These are phyloP conservation scores for Aplidium turbinatum DNA, from an alignment of 23 tunicate species.

Conservation along the genomic window DNA sequence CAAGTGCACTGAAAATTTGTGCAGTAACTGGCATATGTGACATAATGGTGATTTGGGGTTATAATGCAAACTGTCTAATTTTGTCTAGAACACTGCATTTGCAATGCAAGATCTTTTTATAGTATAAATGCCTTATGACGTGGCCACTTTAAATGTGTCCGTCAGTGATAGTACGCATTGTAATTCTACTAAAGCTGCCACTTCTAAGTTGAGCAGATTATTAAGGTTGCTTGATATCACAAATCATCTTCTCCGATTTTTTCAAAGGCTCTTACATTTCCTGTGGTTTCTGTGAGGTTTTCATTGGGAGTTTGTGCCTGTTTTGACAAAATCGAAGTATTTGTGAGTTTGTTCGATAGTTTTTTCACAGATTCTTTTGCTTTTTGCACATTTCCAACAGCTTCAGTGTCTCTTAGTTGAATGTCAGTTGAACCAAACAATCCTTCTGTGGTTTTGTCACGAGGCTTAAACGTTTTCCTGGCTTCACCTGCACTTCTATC, in stretches of 20 bases:
- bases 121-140: too few species aligned
- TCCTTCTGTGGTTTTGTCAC: conserved; percentile 62
- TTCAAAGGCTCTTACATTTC: conserved; percentile 28
- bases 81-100: too few species aligned
- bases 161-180: too few species aligned
- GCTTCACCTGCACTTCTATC: conserved; percentile 15
- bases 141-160: too few species aligned
- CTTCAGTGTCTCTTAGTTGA: background rate
- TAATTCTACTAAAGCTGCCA: too few species aligned
- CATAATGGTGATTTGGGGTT: too few species aligned
- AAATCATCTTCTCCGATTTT: conserved; percentile 67
- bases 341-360: conserved; percentile 22
- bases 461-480: conserved; percentile 38
- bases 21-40: too few species aligned
- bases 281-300: background rate
- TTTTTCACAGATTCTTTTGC: conserved; percentile 47
- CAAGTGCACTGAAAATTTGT: too few species aligned
- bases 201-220: too few species aligned
- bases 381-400: conserved; percentile 6
- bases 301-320: background rate
- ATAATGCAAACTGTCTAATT: too few species aligned
- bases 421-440: conserved; percentile 30
- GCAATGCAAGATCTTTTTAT: too few species aligned
- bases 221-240: too few species aligned
- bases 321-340: background rate